Conservation (phyloP, 2,113 vertebrate species). For the Hemiprocne comata region DNA sequence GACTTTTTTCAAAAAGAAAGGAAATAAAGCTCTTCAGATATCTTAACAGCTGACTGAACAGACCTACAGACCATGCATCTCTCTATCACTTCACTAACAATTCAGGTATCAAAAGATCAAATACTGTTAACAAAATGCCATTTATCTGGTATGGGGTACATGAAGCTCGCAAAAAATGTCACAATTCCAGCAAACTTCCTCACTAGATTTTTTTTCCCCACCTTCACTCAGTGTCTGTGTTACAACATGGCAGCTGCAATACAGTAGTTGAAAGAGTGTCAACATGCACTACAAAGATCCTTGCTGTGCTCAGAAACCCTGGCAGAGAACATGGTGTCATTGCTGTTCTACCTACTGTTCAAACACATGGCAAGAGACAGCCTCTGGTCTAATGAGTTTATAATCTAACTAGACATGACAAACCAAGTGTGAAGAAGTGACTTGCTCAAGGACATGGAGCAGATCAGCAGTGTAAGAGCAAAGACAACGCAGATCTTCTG, state of each 20-base stretch:
- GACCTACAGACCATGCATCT: neutral
- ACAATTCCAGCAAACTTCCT: neutral
- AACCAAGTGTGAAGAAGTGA: neutral
- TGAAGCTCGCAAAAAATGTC: neutral
- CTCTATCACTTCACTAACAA: neutral
- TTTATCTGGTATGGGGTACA: too few relatives aligned
- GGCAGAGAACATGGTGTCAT: neutral
- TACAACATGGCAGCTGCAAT: neutral
- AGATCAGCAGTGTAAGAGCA: neutral
- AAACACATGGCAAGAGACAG: neutral
- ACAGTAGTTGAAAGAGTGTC: neutral
- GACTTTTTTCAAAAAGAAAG: neutral
- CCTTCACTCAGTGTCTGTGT: neutral
- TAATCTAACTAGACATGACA: neutral
- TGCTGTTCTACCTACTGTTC: neutral
- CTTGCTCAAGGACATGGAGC: neutral
- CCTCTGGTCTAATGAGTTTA: neutral
- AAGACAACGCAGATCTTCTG: neutral
- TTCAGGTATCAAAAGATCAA: neutral
- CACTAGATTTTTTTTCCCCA: neutral
- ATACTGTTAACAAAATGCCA: neutral
- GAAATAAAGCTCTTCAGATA: neutral
- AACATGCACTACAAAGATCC: rapidly evolving
- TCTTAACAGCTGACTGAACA: neutral
- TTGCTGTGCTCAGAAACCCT: neutral